phyloP scores from a whole-genome alignment of 2,888 invertebrate species.

The Nyleta sp. region DNA sequence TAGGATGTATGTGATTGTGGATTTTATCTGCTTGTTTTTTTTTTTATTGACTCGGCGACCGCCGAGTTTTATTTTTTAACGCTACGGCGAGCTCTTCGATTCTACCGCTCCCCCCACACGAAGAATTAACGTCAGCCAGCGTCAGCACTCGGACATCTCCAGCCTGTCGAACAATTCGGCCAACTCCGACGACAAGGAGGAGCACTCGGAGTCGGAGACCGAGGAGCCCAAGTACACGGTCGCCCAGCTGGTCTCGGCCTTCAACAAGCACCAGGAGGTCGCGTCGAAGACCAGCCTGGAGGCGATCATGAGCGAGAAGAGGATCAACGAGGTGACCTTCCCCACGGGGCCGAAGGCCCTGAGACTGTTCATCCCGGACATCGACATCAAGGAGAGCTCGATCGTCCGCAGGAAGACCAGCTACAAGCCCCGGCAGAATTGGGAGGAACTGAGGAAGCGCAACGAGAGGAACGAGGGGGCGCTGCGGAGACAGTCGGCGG shows the following conservation, averaged over 20 bases:
- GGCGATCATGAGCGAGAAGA: conserved; percentile 81
- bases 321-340: conserved; percentile 78
- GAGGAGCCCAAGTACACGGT: conserved; percentile 83
- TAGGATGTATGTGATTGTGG: no score
- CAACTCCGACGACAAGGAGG: conserved; percentile 79
- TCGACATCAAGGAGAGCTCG: conserved; percentile 79
- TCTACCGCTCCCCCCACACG: no score
- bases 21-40: no score
- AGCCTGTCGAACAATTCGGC: conserved; percentile 77
- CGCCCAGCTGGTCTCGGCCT: conserved; percentile 83
- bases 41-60: no score
- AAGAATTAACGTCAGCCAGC: conserved; percentile 66
- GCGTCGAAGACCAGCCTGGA: conserved; percentile 82
- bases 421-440: conserved; percentile 80
- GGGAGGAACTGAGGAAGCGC: conserved; percentile 79
- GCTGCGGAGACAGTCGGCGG: conserved; percentile 75
- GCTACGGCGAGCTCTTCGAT: no score
- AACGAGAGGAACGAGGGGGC: conserved; percentile 80
- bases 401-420: conserved; percentile 79
- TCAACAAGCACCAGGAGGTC: conserved; percentile 83
- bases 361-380: conserved; percentile 83
- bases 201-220: conserved; percentile 79
- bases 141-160: conserved; percentile 77
- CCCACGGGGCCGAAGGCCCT: conserved; percentile 83
- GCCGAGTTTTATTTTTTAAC: no score